phyloP scores from a whole-genome alignment of 2,888 invertebrate species.

The Tubulanus polymorphus region DNA sequence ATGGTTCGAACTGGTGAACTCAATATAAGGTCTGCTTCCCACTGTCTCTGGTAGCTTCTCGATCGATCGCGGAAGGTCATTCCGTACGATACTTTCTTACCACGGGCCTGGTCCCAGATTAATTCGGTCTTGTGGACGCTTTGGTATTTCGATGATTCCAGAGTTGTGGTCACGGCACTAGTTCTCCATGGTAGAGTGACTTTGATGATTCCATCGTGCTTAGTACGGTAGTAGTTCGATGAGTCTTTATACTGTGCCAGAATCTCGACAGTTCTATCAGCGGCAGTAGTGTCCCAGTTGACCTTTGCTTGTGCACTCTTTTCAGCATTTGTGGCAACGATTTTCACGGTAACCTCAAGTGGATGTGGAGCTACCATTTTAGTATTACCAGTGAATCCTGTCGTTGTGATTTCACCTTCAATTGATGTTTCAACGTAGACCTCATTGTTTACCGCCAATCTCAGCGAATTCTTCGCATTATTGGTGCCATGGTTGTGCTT shows the following conservation, averaged over 20 bases:
- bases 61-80: slow-evolving; percentile 19
- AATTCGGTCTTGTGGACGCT: slow-evolving; percentile 18
- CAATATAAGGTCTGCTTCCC: slow-evolving; percentile 23
- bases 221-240: slow-evolving; percentile 5
- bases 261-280: slow-evolving; percentile 5
- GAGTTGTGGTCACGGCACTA: background rate
- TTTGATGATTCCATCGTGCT: background rate
- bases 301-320: slow-evolving; percentile 16
- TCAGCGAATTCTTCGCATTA: slow-evolving; percentile 12
- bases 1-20: slow-evolving; percentile 1
- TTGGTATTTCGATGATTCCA: background rate
- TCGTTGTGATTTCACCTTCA: slow-evolving; percentile 23
- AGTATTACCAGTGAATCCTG: no score
- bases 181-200: background rate
- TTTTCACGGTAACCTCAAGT: slow-evolving; percentile 10
- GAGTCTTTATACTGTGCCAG: background rate
- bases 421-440: slow-evolving; percentile 27
- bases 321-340: background rate
- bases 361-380: slow-evolving; percentile 15
- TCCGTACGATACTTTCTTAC: slow-evolving; percentile 24
- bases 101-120: slow-evolving; percentile 21
- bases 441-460: slow-evolving; percentile 23
- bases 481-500: slow-evolving; percentile 13
- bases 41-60: slow-evolving; percentile 17
- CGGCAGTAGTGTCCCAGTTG: slow-evolving; percentile 38